These are phyloP conservation scores for Oncorhynchus clarkii DNA, from an alignment of 2,113 vertebrate species.

Conservation along the genomic window DNA sequence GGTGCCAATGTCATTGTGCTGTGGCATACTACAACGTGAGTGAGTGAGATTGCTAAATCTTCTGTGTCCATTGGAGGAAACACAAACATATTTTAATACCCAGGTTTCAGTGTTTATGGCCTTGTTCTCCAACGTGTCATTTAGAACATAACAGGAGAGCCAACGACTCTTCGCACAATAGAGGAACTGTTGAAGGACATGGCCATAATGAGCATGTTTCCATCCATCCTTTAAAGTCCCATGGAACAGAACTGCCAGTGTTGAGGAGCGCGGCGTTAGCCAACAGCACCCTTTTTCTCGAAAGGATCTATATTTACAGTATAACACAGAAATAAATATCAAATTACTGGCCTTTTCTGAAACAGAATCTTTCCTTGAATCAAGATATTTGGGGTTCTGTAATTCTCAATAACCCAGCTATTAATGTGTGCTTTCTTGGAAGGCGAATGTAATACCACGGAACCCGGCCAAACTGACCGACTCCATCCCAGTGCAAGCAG, in stretches of 20 bases:
- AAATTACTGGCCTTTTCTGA: conserved; percentile 44
- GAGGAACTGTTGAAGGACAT: conserved; percentile 28
- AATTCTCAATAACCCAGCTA: conserved; percentile 64
- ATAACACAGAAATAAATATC: conserved; percentile 35
- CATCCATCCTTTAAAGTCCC: conserved; percentile 36
- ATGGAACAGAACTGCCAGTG: conserved; percentile 22
- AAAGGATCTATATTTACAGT: conserved; percentile 31
- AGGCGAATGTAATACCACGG: conserved; percentile 61
- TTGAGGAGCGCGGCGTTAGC: conserved; percentile 11
- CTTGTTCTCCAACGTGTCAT: conserved; percentile 55
- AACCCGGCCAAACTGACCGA: conserved; percentile 58
- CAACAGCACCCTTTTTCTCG: conserved; percentile 33
- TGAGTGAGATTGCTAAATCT: conserved; percentile 37
- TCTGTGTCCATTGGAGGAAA: neutral
- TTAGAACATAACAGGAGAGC: conserved; percentile 27
- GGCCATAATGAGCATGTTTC: conserved; percentile 40
- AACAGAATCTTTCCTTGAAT: conserved; percentile 57
- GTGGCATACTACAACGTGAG: conserved; percentile 16
- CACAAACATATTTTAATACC: neutral
- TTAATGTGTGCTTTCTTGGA: conserved; percentile 61
- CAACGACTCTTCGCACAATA: conserved; percentile 31
- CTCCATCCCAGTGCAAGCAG: conserved; percentile 57
- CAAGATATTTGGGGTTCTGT: conserved; percentile 54
- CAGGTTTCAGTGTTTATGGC: conserved; percentile 43
- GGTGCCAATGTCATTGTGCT: conserved; percentile 44